These are phyloP conservation scores for Microcebus tavaratra DNA, from an alignment of 2,113 vertebrate species.

Conservation along the genomic window DNA sequence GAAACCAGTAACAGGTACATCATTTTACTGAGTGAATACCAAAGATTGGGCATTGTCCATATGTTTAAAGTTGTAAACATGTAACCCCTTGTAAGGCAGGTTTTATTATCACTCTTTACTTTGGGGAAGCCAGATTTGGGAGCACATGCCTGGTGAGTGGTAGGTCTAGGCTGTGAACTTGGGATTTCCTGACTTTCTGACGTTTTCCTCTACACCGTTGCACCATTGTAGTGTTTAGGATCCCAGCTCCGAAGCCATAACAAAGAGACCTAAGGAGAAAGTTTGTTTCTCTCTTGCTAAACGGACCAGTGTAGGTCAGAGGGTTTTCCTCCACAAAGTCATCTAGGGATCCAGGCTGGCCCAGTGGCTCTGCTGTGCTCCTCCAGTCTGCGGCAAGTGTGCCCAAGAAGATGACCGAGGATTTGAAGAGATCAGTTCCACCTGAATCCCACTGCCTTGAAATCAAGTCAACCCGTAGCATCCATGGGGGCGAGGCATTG, in stretches of 20 bases:
- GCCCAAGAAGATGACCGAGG: not conserved
- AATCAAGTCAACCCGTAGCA: too few relatives aligned
- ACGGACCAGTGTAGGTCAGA: not conserved
- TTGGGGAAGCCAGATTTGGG: not conserved
- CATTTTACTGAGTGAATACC: not conserved
- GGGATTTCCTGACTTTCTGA: not conserved
- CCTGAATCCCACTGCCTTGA: not conserved
- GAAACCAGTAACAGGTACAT: not conserved
- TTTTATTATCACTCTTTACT: not conserved
- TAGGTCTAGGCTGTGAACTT: not conserved
- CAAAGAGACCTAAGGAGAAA: not conserved
- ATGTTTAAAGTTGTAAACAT: not conserved
- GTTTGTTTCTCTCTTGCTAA: not conserved
- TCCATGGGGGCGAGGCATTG: not conserved
- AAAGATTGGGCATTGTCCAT: not conserved
- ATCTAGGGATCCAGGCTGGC: not conserved
- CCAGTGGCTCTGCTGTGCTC: not conserved
- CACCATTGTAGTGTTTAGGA: not conserved
- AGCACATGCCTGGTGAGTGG: not conserved
- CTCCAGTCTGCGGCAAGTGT: not conserved
- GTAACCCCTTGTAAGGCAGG: not conserved
- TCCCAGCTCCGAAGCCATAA: not conserved
- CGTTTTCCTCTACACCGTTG: not conserved
- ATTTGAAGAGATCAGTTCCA: fast-evolving
- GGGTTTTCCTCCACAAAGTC: not conserved